phyloP scores from a whole-genome alignment of 92 coral and sea anemone species.

The Chrysogorgia sp. region DNA sequence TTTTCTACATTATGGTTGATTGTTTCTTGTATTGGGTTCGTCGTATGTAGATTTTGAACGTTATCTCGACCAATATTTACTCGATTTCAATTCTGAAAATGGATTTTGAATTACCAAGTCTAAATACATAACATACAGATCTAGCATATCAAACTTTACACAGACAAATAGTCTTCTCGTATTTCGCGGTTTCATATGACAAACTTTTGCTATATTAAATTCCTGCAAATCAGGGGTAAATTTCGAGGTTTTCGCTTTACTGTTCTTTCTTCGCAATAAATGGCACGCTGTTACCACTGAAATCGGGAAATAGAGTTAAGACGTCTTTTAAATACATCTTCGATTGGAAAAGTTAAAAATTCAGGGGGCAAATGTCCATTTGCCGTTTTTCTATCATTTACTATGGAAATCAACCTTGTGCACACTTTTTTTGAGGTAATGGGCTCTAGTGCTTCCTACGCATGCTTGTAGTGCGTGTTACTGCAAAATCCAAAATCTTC shows the following conservation, averaged over 20 bases:
- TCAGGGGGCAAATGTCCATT: background rate
- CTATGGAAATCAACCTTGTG: constrained; percentile 2
- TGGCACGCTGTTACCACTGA: constrained; percentile 1
- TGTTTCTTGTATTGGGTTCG: too few relatives aligned
- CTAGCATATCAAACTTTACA: constrained; percentile 1
- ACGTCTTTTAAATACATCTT: background rate
- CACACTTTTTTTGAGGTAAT: background rate
- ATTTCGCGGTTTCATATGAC: background rate
- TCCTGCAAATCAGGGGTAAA: background rate
- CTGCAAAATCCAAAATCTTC: constrained; percentile 25
- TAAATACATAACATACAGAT: too few relatives aligned
- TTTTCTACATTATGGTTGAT: too few relatives aligned
- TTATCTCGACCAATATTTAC: too few relatives aligned
- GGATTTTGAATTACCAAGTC: too few relatives aligned
- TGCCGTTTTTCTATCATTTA: background rate
- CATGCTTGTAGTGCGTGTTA: constrained; percentile 9
- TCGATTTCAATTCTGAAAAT: too few relatives aligned
- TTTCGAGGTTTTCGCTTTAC: constrained; percentile 7
- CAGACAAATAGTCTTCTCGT: constrained; percentile 12
- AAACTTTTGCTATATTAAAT: constrained; percentile 3
- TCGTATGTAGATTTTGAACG: too few relatives aligned
- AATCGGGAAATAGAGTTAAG: background rate
- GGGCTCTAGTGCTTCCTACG: constrained; percentile 18
- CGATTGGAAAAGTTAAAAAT: background rate
- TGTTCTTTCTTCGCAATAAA: background rate